Percentiles rank a stretch among this genome's conserved stretches.
Conservation (phyloP, 2,888 invertebrate species). For the Argynnis bischoffii region DNA sequence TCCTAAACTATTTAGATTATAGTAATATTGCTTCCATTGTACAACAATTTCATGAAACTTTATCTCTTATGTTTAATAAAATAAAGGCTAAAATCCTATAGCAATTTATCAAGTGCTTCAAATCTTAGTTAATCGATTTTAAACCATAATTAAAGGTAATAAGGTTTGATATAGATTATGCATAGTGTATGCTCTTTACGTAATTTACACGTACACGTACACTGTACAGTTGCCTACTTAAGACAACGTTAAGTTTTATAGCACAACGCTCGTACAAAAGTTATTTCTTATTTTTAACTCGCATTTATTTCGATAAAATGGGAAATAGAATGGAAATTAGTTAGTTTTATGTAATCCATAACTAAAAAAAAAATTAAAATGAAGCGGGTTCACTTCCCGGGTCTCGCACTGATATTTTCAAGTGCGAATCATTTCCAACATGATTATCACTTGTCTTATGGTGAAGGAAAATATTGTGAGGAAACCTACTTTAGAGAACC, state of each 20-base stretch:
- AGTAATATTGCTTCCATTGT: not conserved
- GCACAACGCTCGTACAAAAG: conserved; percentile 12
- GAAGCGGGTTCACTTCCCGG: too few species aligned
- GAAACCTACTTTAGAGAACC: too few species aligned
- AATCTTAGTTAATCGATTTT: not conserved
- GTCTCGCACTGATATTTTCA: too few species aligned
- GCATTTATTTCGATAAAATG: not conserved
- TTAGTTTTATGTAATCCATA: too few species aligned
- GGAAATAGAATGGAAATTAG: too few species aligned
- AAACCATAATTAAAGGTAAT: not conserved
- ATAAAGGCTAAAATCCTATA: not conserved
- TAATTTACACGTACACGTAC: conserved; percentile 17
- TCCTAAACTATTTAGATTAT: not conserved
- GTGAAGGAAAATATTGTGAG: too few species aligned
- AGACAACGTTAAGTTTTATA: conserved; percentile 28
- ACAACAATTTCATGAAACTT: not conserved
- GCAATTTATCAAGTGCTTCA: not conserved
- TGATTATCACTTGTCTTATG: too few species aligned
- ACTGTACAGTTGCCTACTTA: conserved; percentile 24
- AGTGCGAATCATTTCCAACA: too few species aligned
- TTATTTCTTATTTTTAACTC: conserved; percentile 6
- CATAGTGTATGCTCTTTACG: not conserved
- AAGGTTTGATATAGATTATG: not conserved
- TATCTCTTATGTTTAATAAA: not conserved
- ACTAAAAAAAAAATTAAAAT: too few species aligned